Base-by-base conservation (phyloP, 2,113 vertebrate species). In the Gavialis gangeticus region DNA sequence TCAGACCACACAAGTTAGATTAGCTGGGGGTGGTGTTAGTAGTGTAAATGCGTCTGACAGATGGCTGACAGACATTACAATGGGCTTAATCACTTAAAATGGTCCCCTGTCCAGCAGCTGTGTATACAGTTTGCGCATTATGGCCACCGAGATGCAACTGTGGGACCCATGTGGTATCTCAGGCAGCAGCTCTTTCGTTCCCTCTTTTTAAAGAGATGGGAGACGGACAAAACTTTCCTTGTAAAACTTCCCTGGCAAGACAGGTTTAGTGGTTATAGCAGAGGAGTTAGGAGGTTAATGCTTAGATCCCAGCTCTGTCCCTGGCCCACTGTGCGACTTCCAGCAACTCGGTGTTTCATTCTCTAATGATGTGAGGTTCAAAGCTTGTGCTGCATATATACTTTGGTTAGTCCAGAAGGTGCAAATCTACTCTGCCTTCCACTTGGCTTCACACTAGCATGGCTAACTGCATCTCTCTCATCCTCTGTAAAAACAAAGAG, bases 1-100 rank as follows among this genome's bases (percentile, higher is more conserved):
- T 14, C 64, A 89, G 95, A 82, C 89, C 94, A 91, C 95, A 88
- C 96, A 86, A 10, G 83, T 18, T 73, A 56, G 79, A 64, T 58
- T 77, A 89, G 71, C 56, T 64, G 91, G 60, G 57, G 5, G 75
- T 73, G 37, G 46, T 22, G 21, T 73, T 46, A 46, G 7, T 82
- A 7, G 63, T 83, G 87, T 80, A 66, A 62, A 19, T 27, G 93
- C 73, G 81, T 55, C 84, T 92, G 78, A 12, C 92, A 94, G 87
- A 95, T 92, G 92, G 66, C 37, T 90, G 87, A 55, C 87, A 92
- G 91, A 86, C 79, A 22, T 86, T 18, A 81, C 88, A 64, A 54
- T n/a, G 71, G 37, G 14, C 80, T 69, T 73, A 59, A 63, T 6
- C 63, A 66, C 6, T 0, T 27, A 54, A 64, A 69, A 88, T 24